Conservation (phyloP, 2,888 invertebrate species). For the Torymus auratus region DNA sequence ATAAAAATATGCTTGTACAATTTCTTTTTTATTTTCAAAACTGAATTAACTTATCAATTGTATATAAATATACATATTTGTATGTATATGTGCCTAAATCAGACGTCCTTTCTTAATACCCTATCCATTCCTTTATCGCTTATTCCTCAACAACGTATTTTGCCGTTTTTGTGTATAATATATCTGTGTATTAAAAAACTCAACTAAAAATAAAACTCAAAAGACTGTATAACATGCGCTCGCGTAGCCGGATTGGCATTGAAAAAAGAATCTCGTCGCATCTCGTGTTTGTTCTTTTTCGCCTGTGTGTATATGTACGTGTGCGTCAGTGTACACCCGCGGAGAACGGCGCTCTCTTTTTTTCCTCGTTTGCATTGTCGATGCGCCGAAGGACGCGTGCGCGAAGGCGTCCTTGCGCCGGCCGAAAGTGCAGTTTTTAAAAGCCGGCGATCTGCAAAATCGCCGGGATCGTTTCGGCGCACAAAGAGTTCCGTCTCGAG, state of each 20-base stretch:
- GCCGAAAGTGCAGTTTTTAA: slow-evolving; percentile 56
- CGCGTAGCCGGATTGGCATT: slow-evolving; percentile 39
- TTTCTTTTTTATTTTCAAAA: slow-evolving; percentile 4
- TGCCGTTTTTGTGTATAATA: slow-evolving; percentile 47
- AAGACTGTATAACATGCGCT: neutral
- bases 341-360: slow-evolving; percentile 7
- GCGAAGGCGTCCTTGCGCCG: slow-evolving; percentile 62
- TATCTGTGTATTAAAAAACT: neutral
- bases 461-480: neutral
- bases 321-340: slow-evolving; percentile 7
- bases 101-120: slow-evolving; percentile 63
- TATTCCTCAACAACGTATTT: slow-evolving; percentile 40
- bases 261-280: slow-evolving; percentile 36
- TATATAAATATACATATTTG: slow-evolving; percentile 19
- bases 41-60: too few relatives aligned
- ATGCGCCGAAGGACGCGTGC: slow-evolving; percentile 62
- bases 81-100: slow-evolving; percentile 58
- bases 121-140: slow-evolving; percentile 47
- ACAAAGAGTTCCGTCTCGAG: neutral
- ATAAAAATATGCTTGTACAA: neutral
- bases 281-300: slow-evolving; percentile 16
- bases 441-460: slow-evolving; percentile 4
- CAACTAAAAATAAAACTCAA: slow-evolving; percentile 9
- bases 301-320: neutral
- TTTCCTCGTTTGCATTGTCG: slow-evolving; percentile 61